Conservation (phyloP, 1,140 invertebrate species). For the Schmidtea mediterranea region DNA sequence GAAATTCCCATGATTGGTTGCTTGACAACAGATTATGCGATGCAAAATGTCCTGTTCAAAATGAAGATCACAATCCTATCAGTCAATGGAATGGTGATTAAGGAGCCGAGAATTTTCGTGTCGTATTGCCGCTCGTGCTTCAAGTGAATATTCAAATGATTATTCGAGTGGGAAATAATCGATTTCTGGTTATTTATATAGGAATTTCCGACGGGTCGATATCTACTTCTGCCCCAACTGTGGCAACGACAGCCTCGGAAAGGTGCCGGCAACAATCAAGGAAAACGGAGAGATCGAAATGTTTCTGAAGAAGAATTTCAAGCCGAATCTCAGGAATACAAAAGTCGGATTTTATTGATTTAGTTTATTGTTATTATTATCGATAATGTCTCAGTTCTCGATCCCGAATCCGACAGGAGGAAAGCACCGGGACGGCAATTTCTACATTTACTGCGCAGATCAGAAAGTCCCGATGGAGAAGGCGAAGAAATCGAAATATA, state of each 20-base stretch:
- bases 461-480: background rate
- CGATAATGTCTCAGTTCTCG: background rate
- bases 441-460: constrained; percentile 3
- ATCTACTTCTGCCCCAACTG: constrained; percentile 2
- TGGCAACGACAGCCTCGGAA: background rate
- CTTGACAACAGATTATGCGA: background rate
- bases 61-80: background rate
- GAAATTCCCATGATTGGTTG: background rate
- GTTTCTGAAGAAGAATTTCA: background rate
- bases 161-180: no score
- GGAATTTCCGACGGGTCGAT: background rate
- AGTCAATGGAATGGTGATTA: background rate
- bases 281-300: background rate
- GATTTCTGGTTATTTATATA: no score
- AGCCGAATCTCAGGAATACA: background rate
- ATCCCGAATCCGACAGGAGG: background rate
- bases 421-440: background rate
- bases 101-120: background rate
- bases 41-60: constrained; percentile 4
- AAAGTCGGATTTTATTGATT: background rate
- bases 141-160: no score
- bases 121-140: no score
- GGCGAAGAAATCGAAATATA: no score
- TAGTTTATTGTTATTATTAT: background rate
- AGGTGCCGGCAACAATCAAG: background rate